A percentile compares a stretch with the other conserved stretches of the same genome.
phyloP scores from a whole-genome alignment of 2,797 vertebrate species.

The Myiotriccus ornatus region DNA sequence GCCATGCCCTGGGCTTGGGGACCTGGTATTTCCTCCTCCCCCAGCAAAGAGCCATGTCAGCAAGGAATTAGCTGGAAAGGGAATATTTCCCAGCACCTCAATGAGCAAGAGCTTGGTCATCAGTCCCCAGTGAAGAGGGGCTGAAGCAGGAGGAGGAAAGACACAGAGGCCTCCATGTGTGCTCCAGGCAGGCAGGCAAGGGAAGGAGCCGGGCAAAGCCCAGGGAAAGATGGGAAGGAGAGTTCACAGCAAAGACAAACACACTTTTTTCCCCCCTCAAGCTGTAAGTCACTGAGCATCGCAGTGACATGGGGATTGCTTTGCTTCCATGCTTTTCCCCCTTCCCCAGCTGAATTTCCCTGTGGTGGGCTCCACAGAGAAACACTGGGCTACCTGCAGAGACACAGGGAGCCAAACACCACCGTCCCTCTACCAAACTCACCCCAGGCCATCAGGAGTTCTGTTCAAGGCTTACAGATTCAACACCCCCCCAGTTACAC shows the following conservation, averaged over 20 bases:
- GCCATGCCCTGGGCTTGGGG: not conserved
- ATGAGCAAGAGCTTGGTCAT: not conserved
- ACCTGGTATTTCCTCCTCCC: not conserved
- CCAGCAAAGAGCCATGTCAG: not conserved
- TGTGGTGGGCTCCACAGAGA: not conserved
- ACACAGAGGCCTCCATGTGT: not conserved
- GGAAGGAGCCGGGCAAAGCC: not conserved
- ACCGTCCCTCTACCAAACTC: not conserved
- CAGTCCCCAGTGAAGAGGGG: not conserved
- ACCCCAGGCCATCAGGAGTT: not conserved
- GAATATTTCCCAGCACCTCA: not conserved
- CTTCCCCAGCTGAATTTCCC: not conserved
- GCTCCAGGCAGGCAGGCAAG: not conserved
- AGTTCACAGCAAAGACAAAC: not conserved
- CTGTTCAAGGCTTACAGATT: not conserved
- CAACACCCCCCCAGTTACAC: not conserved
- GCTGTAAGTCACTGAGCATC: not conserved
- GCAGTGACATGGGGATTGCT: fast-evolving
- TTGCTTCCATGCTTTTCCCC: not conserved
- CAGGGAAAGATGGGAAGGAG: not conserved
- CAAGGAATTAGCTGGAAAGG: not conserved
- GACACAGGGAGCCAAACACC: not conserved
- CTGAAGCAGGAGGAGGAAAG: not conserved
- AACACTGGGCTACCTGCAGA: not conserved
- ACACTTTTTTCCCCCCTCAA: not conserved